Conservation (phyloP, 2,797 vertebrate species). For the Crypturellus tataupa region DNA sequence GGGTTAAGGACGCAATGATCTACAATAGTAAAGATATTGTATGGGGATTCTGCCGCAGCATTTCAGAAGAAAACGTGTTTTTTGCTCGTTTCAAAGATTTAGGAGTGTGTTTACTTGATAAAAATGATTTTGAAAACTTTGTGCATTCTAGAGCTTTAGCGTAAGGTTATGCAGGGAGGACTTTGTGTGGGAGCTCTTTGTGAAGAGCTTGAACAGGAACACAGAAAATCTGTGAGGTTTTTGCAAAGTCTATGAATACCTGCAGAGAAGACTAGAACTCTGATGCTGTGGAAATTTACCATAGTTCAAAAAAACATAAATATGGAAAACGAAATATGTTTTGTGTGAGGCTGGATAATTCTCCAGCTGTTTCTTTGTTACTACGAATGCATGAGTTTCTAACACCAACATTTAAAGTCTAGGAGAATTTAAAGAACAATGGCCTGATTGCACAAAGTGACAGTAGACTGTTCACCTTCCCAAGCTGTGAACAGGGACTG, state of each 20-base stretch:
- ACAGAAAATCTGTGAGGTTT: background rate
- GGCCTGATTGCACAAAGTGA: background rate
- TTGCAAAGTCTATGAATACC: background rate
- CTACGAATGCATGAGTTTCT: background rate
- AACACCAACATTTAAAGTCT: background rate
- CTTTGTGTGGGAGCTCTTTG: background rate
- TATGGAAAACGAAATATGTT: background rate
- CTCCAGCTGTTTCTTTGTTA: background rate
- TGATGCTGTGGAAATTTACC: background rate
- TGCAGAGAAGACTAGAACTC: background rate
- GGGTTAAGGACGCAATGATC: background rate
- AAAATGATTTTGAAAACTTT: background rate
- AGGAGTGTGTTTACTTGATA: background rate
- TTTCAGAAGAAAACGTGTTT: background rate
- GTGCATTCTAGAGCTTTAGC: background rate
- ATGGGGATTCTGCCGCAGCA: background rate
- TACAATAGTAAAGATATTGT: background rate
- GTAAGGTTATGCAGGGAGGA: background rate
- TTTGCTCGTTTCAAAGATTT: background rate
- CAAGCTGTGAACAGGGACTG: background rate
- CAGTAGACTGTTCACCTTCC: background rate
- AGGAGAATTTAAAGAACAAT: background rate
- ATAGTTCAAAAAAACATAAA: background rate
- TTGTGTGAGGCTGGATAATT: background rate
- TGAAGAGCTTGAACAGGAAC: background rate